These are phyloP conservation scores for Lithosia quadra DNA, from an alignment of 2,888 invertebrate species.

Conservation along the genomic window DNA sequence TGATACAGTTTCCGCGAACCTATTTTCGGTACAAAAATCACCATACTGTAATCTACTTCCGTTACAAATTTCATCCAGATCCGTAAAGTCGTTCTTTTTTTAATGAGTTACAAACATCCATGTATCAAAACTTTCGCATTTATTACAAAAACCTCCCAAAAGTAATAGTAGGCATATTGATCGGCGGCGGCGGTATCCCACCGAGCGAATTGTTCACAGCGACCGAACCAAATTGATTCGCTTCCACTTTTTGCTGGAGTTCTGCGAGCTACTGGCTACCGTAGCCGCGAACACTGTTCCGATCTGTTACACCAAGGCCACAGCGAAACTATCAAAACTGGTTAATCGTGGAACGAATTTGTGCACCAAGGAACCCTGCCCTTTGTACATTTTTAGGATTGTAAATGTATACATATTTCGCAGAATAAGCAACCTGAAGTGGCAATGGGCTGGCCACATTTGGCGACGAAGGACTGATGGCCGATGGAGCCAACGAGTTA, in stretches of 20 bases:
- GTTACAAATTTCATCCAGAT: too few species aligned
- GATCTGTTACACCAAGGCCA: slow-evolving; percentile 11
- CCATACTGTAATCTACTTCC: too few species aligned
- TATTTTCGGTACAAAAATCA: too few species aligned
- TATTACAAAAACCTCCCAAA: background rate
- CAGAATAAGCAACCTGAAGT: too few species aligned
- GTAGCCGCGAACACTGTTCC: background rate
- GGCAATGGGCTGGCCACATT: too few species aligned
- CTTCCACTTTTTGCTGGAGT: slow-evolving; percentile 16
- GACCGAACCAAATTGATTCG: slow-evolving; percentile 19
- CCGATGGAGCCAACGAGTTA: too few species aligned
- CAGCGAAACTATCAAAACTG: background rate
- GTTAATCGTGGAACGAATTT: slow-evolving; percentile 15
- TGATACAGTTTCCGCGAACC: too few species aligned
- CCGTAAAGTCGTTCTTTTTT: too few species aligned
- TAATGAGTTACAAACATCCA: background rate
- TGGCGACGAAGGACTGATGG: too few species aligned
- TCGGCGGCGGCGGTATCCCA: background rate
- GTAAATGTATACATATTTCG: background rate
- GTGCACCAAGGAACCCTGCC: background rate
- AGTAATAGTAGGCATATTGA: background rate
- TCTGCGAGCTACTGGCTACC: slow-evolving; percentile 9
- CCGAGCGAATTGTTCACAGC: slow-evolving; percentile 16
- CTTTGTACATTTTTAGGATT: background rate
- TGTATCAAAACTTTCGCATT: background rate